A percentile compares a stretch with the other conserved stretches of the same genome.
phyloP scores from a whole-genome alignment of 2,888 invertebrate species.

The Mesoligia furuncula region DNA sequence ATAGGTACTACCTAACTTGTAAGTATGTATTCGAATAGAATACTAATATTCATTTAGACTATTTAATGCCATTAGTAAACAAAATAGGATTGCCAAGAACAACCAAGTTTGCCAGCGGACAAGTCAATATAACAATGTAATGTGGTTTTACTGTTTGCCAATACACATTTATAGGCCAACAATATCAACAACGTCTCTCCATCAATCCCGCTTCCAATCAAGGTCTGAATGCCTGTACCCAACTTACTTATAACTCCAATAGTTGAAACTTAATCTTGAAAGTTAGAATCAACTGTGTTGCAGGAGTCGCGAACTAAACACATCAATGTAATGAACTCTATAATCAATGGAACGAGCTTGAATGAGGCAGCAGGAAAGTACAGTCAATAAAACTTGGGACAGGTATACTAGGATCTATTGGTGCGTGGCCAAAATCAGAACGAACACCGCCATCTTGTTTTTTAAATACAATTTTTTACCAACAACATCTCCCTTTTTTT shows the following conservation, averaged over 20 bases:
- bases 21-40: not conserved
- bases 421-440: not conserved
- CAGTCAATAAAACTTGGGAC: not conserved
- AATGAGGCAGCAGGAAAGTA: constrained; percentile 1
- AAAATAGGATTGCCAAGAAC: not conserved
- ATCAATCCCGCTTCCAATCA: constrained; percentile 25
- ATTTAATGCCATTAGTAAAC: not conserved
- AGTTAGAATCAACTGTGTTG: constrained; percentile 56
- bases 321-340: constrained; percentile 76
- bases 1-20: not conserved
- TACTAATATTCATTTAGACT: not conserved
- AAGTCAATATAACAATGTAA: not conserved
- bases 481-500: not conserved
- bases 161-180: not conserved
- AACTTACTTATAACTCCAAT: constrained; percentile 27
- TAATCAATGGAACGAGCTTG: constrained; percentile 62
- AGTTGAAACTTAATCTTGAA: constrained; percentile 31
- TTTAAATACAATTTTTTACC: not conserved
- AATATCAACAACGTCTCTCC: not conserved
- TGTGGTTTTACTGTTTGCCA: not conserved
- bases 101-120: not conserved
- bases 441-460: not conserved
- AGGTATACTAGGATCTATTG: not conserved
- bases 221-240: constrained; percentile 12
- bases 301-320: constrained; percentile 73